A percentile compares a stretch with the other conserved stretches of the same genome.
phyloP scores from a whole-genome alignment of 1,140 invertebrate species.

The Drosophila gunungcola region DNA sequence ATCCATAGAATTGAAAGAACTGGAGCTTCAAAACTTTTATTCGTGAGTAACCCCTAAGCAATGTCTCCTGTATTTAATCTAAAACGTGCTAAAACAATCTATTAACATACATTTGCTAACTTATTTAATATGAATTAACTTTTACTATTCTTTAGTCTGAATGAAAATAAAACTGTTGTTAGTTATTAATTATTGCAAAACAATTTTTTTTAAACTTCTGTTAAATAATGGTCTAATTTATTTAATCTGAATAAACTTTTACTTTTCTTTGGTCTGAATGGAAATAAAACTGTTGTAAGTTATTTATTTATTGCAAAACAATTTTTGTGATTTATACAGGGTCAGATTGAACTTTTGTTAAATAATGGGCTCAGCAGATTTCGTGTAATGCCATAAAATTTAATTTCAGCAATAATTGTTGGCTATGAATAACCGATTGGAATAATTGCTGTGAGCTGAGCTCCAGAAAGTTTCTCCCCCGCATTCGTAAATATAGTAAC shows the following conservation, averaged over 20 bases:
- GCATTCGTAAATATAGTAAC: conserved; percentile 15
- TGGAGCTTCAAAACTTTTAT: too few species aligned
- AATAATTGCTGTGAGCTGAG: conserved; percentile 29
- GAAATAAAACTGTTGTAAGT: conserved; percentile 2
- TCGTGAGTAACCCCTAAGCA: neutral
- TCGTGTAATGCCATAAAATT: conserved; percentile 16
- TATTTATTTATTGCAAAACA: neutral
- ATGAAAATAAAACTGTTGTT: conserved; percentile 19
- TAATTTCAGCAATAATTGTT: conserved; percentile 29
- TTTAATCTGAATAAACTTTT: conserved; percentile 21
- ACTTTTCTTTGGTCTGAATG: conserved; percentile 21
- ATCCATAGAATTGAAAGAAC: too few species aligned
- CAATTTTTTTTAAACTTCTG: neutral
- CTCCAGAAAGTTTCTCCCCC: neutral
- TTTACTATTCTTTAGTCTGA: conserved; percentile 22
- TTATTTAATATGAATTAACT: conserved; percentile 11
- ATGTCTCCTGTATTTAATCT: neutral
- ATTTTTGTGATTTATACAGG: neutral
- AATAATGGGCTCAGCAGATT: conserved; percentile 19
- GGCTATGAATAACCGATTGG: conserved; percentile 20
- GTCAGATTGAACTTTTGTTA: conserved; percentile 6
- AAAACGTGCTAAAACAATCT: conserved; percentile 10
- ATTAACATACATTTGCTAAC: conserved; percentile 4
- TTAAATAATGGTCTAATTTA: conserved; percentile 12
- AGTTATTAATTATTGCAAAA: neutral